Percentiles rank a stretch among this genome's conserved stretches.
Evolutionary conservation across 2,888 invertebrate species (phyloP).

Genomic region (Pelosia muscerda): DNA sequence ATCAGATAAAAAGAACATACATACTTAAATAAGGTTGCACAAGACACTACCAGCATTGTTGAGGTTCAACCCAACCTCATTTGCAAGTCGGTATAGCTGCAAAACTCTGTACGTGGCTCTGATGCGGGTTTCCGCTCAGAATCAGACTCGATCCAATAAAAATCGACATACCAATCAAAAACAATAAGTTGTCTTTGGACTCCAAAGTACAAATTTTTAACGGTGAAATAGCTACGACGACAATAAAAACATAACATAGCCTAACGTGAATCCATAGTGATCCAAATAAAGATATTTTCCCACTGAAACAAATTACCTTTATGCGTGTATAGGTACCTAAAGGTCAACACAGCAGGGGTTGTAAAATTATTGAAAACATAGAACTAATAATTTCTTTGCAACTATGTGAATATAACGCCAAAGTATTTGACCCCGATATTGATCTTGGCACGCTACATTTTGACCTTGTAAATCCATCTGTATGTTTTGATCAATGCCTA

Average conservation of each 20-base stretch:
- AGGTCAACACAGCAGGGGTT: conserved; percentile 47
- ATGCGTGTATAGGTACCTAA: conserved; percentile 33
- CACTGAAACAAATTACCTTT: conserved; percentile 32
- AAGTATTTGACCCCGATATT: conserved; percentile 62
- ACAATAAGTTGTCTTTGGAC: no score
- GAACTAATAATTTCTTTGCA: conserved; percentile 56
- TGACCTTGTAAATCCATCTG: conserved; percentile 63
- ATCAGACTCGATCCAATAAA: no score
- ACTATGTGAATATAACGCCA: conserved; percentile 55
- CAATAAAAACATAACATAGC: background rate
- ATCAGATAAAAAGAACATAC: no score
- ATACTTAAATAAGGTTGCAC: no score
- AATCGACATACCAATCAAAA: no score
- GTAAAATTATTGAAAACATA: conserved; percentile 40
- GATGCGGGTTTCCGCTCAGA: no score
- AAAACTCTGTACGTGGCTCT: no score
- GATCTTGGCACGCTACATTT: conserved; percentile 68
- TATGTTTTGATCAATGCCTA: conserved; percentile 52
- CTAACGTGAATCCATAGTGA: background rate
- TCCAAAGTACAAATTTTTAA: no score
- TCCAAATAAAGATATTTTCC: conserved; percentile 17
- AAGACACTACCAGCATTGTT: no score
- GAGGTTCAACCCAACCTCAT: no score
- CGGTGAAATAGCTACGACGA: no score
- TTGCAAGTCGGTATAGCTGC: no score